Evolutionary conservation across 2,888 invertebrate species (phyloP).

Genomic region (Ernsta delagoae): DNA sequence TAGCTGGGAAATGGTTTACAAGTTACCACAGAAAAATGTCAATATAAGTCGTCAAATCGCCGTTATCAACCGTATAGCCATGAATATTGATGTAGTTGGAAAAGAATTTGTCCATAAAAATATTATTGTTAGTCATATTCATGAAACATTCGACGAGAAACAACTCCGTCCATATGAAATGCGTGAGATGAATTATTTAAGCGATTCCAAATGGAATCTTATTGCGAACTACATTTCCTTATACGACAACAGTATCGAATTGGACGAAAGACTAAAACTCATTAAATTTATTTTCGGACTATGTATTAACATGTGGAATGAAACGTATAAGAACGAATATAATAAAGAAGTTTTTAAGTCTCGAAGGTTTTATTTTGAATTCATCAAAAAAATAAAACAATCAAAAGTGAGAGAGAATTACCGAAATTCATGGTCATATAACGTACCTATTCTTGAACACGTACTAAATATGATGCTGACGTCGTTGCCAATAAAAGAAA

Average conservation of each 20-base stretch:
- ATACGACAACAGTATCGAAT: slow-evolving; percentile 29
- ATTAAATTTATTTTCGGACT: slow-evolving; percentile 11
- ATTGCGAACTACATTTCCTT: slow-evolving; percentile 39
- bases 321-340: not conserved
- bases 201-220: slow-evolving; percentile 49
- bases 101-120: slow-evolving; percentile 45
- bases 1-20: slow-evolving; percentile 53
- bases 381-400: slow-evolving; percentile 8
- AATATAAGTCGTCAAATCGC: slow-evolving; percentile 44
- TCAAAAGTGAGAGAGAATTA: not conserved
- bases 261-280: slow-evolving; percentile 17
- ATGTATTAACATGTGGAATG: slow-evolving; percentile 15
- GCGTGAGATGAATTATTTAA: slow-evolving; percentile 38
- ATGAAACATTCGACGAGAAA: slow-evolving; percentile 44
- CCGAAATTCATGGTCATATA: slow-evolving; percentile 1
- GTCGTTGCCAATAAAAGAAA: slow-evolving; percentile 23
- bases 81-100: slow-evolving; percentile 46
- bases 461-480: slow-evolving; percentile 11
- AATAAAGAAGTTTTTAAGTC: not conserved
- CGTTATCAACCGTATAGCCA: slow-evolving; percentile 48
- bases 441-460: slow-evolving; percentile 20
- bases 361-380: slow-evolving; percentile 19
- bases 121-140: slow-evolving; percentile 54
- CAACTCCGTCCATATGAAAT: slow-evolving; percentile 36
- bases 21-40: slow-evolving; percentile 47